Base-by-base conservation (phyloP, 2,797 vertebrate genomes). In the Euphonia xanthogaster region DNA sequence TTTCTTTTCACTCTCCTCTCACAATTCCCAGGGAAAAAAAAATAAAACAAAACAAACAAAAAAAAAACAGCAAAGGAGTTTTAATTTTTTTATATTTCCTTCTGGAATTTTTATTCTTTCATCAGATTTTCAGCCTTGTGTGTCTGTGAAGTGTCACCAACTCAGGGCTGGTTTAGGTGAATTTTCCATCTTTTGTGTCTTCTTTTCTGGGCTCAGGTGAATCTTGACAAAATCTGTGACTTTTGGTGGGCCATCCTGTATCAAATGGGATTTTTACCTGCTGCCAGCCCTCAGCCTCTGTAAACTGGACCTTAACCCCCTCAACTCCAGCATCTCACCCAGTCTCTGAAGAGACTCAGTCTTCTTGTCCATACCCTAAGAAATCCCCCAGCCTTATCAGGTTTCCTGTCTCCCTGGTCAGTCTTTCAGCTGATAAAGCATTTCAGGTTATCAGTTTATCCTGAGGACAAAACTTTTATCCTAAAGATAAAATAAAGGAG, bases 11-110 rank as follows among this genome's bases (percentile, higher is more conserved):
- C 10, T 51, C 6, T 80, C 14, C 8, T 37, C 39, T 63, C 48
- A 33, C n/a, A 62, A 23, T 19, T 28, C 23, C 47, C n/a, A 27
- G 3, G 2, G 0, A 5, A n/a, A 16, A 5, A 5, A 24, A 39
- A 7, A 5, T 3, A 6, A 9, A 13, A 18, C 20, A 10, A 33
- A 10, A 47, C 2, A 23, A 28, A 4, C 4, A 24, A 27, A 5
- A 2, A 3, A 5, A 20, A 35, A 37, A 4, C 4, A 74, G 15
- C 1, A 28, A 50, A 54, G 2, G 0, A 4, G 10, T 12, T 40
- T 51, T 10, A 10, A 15, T 4, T 44, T 12, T 16, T 44, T 3
- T 24, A 1, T 31, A 9, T 35, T 70, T 81, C 4, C 10, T 50
- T 31, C 15, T 31, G 53, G 4, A 67, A 7, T 35, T 80, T 80